A percentile compares a stretch with the other conserved stretches of the same genome.
These are phyloP conservation scores for Poeciliopsis retropinna DNA, from an alignment of 2,113 vertebrate species.

Conservation along the genomic window DNA sequence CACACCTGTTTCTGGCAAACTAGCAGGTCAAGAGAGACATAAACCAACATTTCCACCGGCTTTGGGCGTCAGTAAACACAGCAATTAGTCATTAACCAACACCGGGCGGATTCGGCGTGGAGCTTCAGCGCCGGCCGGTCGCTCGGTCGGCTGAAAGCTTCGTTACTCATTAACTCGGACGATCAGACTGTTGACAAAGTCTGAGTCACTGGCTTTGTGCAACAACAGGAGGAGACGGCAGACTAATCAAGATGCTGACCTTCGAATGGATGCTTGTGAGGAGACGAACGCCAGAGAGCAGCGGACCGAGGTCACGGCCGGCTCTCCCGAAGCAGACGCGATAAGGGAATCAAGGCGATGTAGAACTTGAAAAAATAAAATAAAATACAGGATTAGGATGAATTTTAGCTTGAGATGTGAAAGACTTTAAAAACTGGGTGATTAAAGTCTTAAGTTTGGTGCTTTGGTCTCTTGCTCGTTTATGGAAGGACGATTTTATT, in stretches of 20 bases:
- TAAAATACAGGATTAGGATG: background rate
- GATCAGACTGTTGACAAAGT: constrained; percentile 71
- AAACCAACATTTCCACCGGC: constrained; percentile 58
- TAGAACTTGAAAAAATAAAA: background rate
- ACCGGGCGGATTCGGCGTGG: constrained; percentile 37
- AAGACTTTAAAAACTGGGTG: background rate
- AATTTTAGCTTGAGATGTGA: background rate
- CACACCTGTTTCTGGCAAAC: constrained; percentile 61
- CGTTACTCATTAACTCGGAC: constrained; percentile 76
- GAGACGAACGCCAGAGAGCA: constrained; percentile 20
- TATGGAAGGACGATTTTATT: too few species aligned
- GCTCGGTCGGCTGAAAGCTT: constrained; percentile 40
- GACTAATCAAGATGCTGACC: constrained; percentile 56
- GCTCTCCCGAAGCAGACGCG: constrained; percentile 1
- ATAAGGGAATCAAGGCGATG: constrained; percentile 1
- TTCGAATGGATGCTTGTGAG: constrained; percentile 51
- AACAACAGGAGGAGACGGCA: constrained; percentile 47
- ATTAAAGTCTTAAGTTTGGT: too few species aligned
- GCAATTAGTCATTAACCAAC: constrained; percentile 74
- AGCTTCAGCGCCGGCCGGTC: constrained; percentile 55
- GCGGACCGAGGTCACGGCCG: constrained; percentile 19
- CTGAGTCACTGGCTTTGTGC: constrained; percentile 69
- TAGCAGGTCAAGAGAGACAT: constrained; percentile 44
- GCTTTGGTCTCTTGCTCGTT: too few species aligned
- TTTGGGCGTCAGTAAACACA: constrained; percentile 55